A percentile compares a stretch with the other conserved stretches of the same genome.
phyloP scores from a whole-genome alignment of 2,113 vertebrate species.

The Ctenomys sociabilis region DNA sequence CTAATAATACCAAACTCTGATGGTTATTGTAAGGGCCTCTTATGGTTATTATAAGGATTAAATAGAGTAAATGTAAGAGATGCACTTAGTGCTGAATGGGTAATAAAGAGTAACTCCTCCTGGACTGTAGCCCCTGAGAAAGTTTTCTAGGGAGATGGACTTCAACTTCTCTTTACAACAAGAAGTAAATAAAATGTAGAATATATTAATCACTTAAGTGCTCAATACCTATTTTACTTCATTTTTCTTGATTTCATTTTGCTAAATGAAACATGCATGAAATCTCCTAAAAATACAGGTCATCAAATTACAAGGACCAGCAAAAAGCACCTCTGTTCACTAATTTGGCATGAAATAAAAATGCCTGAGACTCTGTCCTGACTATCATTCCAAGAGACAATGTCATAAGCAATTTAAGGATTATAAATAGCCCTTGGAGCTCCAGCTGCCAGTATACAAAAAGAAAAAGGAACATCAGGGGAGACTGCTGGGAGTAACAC shows the following conservation, averaged over 20 bases:
- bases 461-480: not conserved
- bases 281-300: slow-evolving; percentile 29
- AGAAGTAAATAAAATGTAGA: slow-evolving; percentile 37
- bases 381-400: not conserved
- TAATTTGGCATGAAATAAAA: slow-evolving; percentile 24
- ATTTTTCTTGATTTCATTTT: not conserved
- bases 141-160: not conserved
- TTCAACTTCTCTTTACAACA: slow-evolving; percentile 51
- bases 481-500: not conserved
- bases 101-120: not conserved
- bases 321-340: not conserved
- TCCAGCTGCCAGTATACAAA: not conserved
- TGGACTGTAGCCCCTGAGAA: not conserved
- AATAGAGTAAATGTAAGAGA: not conserved
- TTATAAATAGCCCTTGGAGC: not conserved
- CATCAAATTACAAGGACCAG: not conserved
- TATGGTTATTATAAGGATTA: not conserved
- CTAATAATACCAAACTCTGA: not conserved
- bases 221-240: not conserved
- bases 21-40: not conserved
- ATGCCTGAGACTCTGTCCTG: not conserved
- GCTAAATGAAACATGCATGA: not conserved
- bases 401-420: not conserved
- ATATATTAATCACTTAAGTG: slow-evolving; percentile 1
- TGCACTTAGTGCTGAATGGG: not conserved